Percentiles rank a stretch among this genome's conserved stretches.
phyloP scores from a whole-genome alignment of 2,113 vertebrate genomes.

The Malurus melanocephalus region DNA sequence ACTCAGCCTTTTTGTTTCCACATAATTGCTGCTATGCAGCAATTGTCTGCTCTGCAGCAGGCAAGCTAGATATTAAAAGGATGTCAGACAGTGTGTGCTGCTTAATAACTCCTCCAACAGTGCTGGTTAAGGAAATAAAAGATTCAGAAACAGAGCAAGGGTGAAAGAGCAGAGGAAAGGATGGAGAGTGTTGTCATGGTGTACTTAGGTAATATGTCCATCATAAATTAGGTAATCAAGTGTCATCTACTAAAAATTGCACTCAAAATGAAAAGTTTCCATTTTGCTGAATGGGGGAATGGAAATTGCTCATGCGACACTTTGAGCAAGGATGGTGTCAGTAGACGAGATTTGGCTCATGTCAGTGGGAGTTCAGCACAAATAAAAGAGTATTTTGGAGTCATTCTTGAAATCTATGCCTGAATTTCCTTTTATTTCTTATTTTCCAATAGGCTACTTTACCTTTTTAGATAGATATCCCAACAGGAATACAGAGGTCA shows the following conservation, averaged over 20 bases:
- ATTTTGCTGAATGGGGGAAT: not conserved
- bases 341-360: not conserved
- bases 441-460: not conserved
- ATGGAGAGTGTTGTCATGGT: not conserved
- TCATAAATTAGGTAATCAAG: not conserved
- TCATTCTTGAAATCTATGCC: not conserved
- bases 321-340: not conserved
- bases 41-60: conserved; percentile 9
- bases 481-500: not conserved
- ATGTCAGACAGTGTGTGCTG: not conserved
- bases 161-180: not conserved
- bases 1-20: conserved; percentile 24
- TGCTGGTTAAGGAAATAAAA: not conserved
- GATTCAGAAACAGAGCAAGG: not conserved
- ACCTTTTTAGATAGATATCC: not conserved
- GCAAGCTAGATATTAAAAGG: conserved; percentile 11
- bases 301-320: not conserved
- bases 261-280: not conserved
- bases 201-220: not conserved
- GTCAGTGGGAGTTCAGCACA: not conserved
- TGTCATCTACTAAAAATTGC: not conserved
- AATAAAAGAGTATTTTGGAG: not conserved
- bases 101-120: not conserved
- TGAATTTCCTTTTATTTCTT: not conserved
- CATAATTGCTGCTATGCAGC: conserved; percentile 26